Conservation (phyloP, 2,113 vertebrate species). For the Dasyornis broadbenti region DNA sequence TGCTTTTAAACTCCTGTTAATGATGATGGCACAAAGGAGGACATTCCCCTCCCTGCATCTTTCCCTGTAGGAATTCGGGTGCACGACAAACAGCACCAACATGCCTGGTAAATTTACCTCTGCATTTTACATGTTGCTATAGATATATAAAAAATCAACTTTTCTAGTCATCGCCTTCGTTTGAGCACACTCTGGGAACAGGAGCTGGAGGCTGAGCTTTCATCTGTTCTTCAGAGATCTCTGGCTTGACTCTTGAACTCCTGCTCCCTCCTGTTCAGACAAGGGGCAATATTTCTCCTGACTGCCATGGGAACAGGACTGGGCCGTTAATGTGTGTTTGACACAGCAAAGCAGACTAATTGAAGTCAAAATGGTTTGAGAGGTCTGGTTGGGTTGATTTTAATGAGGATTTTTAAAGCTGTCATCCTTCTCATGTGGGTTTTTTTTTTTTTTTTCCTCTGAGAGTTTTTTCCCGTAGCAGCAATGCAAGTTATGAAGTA, state of each 20-base stretch:
- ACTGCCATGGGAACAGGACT: not conserved
- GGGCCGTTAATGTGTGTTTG: not conserved
- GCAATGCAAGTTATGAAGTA: not conserved
- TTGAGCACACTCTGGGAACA: not conserved
- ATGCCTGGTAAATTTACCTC: not conserved
- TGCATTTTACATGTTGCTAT: not conserved
- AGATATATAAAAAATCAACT: not conserved
- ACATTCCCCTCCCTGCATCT: not conserved
- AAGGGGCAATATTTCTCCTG: not conserved
- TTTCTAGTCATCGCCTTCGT: not conserved
- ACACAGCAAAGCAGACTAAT: not conserved
- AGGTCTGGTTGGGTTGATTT: constrained; percentile 27
- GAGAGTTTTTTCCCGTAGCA: not conserved
- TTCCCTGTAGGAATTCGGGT: not conserved
- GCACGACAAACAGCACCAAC: not conserved
- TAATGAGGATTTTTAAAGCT: constrained; percentile 43
- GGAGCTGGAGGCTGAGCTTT: constrained; percentile 24
- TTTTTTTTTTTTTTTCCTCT: not conserved
- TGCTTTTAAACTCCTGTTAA: not conserved
- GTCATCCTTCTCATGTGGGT: not conserved
- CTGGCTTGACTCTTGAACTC: not conserved
- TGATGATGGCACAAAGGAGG: not conserved
- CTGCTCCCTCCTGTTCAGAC: not conserved
- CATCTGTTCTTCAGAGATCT: not conserved
- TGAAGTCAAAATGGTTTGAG: constrained; percentile 12